phyloP scores from a whole-genome alignment of 2,888 invertebrate species.

The Polymixis flavicincta region DNA sequence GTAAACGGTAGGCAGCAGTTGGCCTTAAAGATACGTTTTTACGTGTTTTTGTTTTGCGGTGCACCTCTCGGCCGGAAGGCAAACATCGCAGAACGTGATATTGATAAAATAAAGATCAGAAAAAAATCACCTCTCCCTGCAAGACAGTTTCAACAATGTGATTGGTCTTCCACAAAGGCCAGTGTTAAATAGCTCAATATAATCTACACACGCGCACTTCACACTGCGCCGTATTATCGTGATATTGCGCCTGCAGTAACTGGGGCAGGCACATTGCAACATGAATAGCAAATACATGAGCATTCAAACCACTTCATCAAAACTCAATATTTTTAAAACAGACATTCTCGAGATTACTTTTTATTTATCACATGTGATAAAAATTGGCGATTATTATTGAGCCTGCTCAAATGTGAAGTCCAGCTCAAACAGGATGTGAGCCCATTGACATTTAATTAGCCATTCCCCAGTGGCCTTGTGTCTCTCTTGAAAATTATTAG shows the following conservation, averaged over 20 bases:
- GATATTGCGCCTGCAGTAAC: conserved; percentile 66
- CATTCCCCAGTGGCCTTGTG: conserved; percentile 68
- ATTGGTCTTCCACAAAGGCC: conserved; percentile 28
- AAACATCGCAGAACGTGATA: neutral
- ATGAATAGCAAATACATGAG: conserved; percentile 54
- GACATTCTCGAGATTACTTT: neutral
- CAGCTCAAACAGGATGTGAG: conserved; percentile 57
- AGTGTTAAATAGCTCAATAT: conserved; percentile 47
- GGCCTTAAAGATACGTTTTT: neutral
- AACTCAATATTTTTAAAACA: conserved; percentile 16
- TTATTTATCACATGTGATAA: conserved; percentile 11
- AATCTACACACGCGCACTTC: conserved; percentile 48
- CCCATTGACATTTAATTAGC: conserved; percentile 65
- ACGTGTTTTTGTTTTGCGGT: neutral
- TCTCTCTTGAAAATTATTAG: conserved; percentile 66
- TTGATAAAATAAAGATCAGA: no score
- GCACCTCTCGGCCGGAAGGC: neutral
- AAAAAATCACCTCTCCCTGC: neutral
- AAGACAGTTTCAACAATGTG: conserved; percentile 8
- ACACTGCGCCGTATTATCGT: conserved; percentile 57
- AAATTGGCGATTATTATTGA: conserved; percentile 15
- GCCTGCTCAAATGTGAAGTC: conserved; percentile 40
- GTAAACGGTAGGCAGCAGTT: conserved; percentile 1
- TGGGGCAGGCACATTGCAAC: conserved; percentile 65
- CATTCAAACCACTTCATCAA: conserved; percentile 36